Conservation (phyloP, 1,140 invertebrate genomes). For the Oncopodura yosiiana region DNA sequence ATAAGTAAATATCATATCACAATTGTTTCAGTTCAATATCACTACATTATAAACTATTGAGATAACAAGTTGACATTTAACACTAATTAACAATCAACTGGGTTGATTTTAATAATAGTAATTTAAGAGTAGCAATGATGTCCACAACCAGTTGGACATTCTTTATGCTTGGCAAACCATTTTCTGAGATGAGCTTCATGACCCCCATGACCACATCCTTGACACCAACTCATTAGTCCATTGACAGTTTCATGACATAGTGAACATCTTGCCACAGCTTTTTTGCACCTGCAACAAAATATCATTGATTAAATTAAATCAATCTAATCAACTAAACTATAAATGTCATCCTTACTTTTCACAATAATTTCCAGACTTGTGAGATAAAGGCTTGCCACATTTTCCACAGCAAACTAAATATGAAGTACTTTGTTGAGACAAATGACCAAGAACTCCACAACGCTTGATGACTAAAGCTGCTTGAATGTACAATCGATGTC, state of each 20-base stretch:
- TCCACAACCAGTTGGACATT: slow-evolving; percentile 86
- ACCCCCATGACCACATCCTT: slow-evolving; percentile 87
- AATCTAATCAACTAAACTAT: not conserved
- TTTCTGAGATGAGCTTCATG: slow-evolving; percentile 76
- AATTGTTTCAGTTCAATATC: too few species aligned
- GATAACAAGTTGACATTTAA: too few species aligned
- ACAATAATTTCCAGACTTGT: slow-evolving; percentile 30
- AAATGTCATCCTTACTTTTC: slow-evolving; percentile 34
- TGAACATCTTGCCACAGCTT: slow-evolving; percentile 48
- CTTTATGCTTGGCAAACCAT: slow-evolving; percentile 65
- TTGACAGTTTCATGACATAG: slow-evolving; percentile 73
- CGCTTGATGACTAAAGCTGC: slow-evolving; percentile 55
- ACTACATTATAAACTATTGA: too few species aligned
- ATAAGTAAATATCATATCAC: too few species aligned
- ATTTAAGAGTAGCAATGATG: slow-evolving; percentile 58
- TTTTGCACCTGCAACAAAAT: slow-evolving; percentile 41
- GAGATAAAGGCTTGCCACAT: slow-evolving; percentile 58
- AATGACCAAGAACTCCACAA: slow-evolving; percentile 63
- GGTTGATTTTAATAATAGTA: too few species aligned
- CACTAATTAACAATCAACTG: too few species aligned
- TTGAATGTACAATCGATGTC: slow-evolving; percentile 27
- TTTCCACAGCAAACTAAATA: slow-evolving; percentile 64
- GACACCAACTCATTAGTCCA: slow-evolving; percentile 88
- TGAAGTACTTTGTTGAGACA: slow-evolving; percentile 81
- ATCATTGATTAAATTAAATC: not conserved